Evolutionary conservation across 2,113 vertebrate species (phyloP).

Genomic region (Corapipo altera): DNA sequence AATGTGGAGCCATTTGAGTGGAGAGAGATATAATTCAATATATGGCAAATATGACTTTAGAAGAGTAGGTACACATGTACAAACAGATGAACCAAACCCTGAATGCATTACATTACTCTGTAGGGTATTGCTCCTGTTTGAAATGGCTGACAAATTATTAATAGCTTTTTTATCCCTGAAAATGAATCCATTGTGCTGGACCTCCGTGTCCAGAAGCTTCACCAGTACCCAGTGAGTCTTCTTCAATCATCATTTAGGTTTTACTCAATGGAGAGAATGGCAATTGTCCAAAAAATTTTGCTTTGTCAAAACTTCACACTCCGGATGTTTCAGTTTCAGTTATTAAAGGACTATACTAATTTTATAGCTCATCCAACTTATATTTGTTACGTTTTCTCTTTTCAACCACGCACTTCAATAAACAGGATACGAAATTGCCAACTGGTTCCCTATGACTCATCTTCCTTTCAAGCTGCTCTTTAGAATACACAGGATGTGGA

Average conservation of each 20-base stretch:
- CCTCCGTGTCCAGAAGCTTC: not conserved
- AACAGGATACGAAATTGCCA: not conserved
- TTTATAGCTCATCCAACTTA: not conserved
- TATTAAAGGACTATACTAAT: not conserved
- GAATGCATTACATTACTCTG: not conserved
- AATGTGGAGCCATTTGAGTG: not conserved
- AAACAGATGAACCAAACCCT: not conserved
- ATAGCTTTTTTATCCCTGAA: not conserved
- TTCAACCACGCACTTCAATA: not conserved
- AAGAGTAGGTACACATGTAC: not conserved
- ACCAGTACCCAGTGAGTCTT: not conserved
- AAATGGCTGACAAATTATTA: not conserved
- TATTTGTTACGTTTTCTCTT: not conserved
- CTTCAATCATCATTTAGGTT: not conserved
- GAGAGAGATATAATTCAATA: not conserved
- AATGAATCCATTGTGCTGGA: not conserved
- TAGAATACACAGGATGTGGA: not conserved
- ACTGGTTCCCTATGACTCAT: not conserved
- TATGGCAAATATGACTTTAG: not conserved
- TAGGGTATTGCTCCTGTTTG: not conserved
- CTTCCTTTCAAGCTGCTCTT: conserved; percentile 6
- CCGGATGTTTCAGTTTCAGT: not conserved
- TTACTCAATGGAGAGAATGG: not conserved
- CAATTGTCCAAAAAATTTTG: not conserved
- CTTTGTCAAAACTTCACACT: not conserved